Evolutionary conservation across 2,797 vertebrate genomes (phyloP).

Genomic region (Onychomys torridus): DNA sequence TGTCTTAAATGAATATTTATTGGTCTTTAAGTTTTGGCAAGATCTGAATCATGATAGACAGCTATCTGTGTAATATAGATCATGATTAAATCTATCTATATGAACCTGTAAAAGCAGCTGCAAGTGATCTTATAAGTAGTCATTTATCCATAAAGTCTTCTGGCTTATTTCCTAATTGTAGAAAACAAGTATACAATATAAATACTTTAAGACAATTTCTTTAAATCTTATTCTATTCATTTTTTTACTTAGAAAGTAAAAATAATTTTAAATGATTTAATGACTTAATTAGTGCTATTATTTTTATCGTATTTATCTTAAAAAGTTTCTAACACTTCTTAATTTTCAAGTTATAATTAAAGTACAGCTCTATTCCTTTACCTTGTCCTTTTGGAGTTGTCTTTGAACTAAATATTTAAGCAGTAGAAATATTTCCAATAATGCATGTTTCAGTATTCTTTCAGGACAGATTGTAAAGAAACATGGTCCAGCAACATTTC

Average conservation of each 20-base stretch:
- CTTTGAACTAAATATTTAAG: conserved; percentile 53
- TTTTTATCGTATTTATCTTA: conserved; percentile 20
- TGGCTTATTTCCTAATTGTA: conserved; percentile 56
- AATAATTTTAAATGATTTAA: conserved; percentile 49
- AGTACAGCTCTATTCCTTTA: conserved; percentile 19
- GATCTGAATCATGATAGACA: conserved; percentile 28
- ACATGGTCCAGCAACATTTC: neutral
- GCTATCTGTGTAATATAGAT: conserved; percentile 54
- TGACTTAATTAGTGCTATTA: conserved; percentile 8
- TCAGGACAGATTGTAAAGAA: conserved; percentile 19
- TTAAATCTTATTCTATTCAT: conserved; percentile 54
- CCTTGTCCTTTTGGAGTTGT: conserved; percentile 60
- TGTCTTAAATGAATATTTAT: conserved; percentile 16
- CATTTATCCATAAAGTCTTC: conserved; percentile 30
- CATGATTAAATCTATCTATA: conserved; percentile 36
- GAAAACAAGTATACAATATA: neutral
- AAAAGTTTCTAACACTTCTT: neutral
- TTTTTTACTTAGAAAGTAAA: conserved; percentile 70
- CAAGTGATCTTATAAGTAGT: conserved; percentile 38
- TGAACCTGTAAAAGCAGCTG: conserved; percentile 3
- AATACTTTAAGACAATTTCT: conserved; percentile 41
- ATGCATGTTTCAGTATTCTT: conserved; percentile 62
- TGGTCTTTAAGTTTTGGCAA: neutral
- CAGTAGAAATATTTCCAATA: conserved; percentile 18
- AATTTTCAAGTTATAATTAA: conserved; percentile 54